Base-by-base conservation (phyloP, 2,113 vertebrate genomes). In the Anser brachyrhynchus region DNA sequence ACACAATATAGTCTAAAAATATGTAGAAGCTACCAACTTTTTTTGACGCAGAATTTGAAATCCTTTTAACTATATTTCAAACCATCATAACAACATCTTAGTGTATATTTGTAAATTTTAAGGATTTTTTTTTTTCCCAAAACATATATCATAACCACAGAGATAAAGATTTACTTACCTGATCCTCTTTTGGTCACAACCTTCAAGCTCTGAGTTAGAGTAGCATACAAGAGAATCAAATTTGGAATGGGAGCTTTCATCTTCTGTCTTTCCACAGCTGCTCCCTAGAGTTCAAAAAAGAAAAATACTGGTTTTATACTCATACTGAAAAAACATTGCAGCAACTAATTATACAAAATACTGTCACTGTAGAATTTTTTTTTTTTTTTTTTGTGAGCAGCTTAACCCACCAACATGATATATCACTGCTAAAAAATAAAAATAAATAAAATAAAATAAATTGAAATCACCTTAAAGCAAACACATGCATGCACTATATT, bases 111-210 rank as follows among this genome's bases (percentile, higher is more conserved):
- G 28, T 15, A 88, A 75, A 55, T 39, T 41, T 43, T 39, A 58
- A 64, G 22, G 5, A 21, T 18, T 57, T 65, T 74, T 72, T 72
- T 21, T 49, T 21, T 49, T 6, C 46, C 22, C 22, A 87, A 84
- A 74, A 9, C 44, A 67, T 29, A 49, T 1, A 57, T 1, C 1
- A 1, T 72, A 91, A 92, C 4, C n/a, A 52, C 3, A 86, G 35
- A 95, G 57, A 65, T 35, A 43, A 84, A 92, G 31, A 64, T 90
- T 82, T 82, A 97, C 99, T 98, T 99, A 99, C 99, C 99, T 97
- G 99, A 99, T 95, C 99, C 99, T 98, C 99, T 98, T 97, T 99
- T 99, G 84, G 99, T 99, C 96, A 99, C 98, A 96, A 99, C 99
- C 98, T 99, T 99, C 97, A 99, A 97, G 98, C 99, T 99, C 97